Evolutionary conservation across 2,888 invertebrate genomes (phyloP).

Genomic region (Lamellibrachia satsuma): DNA sequence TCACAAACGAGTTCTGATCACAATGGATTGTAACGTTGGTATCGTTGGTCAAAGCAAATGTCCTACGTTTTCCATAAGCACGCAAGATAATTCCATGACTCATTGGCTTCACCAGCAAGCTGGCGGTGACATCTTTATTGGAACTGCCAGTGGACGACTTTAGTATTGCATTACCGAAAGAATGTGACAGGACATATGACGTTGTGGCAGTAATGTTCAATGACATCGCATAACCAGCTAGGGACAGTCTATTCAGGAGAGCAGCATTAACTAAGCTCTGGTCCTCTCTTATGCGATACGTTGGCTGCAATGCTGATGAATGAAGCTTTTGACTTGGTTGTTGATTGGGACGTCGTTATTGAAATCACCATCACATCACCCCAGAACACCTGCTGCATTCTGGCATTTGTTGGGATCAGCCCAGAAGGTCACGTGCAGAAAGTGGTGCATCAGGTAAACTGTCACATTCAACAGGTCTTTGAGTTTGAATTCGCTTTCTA

Average conservation of each 20-base stretch:
- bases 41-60: conserved; percentile 45
- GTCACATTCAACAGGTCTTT: neutral
- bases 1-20: conserved; percentile 36
- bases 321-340: conserved; percentile 34
- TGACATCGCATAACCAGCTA: conserved; percentile 45
- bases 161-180: conserved; percentile 29
- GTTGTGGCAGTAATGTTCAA: conserved; percentile 47
- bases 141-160: neutral
- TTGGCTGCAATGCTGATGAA: neutral
- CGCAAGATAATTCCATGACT: conserved; percentile 43
- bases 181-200: conserved; percentile 33
- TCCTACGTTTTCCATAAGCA: conserved; percentile 44
- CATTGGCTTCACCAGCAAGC: conserved; percentile 48
- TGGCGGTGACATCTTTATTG: conserved; percentile 42
- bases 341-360: conserved; percentile 36
- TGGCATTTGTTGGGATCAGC: conserved; percentile 38
- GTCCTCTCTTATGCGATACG: neutral
- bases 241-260: conserved; percentile 24
- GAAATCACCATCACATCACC: conserved; percentile 38
- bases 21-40: conserved; percentile 44
- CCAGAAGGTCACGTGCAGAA: neutral
- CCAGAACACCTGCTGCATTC: conserved; percentile 42
- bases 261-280: neutral
- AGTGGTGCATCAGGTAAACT: neutral
- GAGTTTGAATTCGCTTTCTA: neutral